Percentiles rank a stretch among this genome's conserved stretches.
Conservation (phyloP, 2,888 invertebrate species). For the Harmothoe impar region DNA sequence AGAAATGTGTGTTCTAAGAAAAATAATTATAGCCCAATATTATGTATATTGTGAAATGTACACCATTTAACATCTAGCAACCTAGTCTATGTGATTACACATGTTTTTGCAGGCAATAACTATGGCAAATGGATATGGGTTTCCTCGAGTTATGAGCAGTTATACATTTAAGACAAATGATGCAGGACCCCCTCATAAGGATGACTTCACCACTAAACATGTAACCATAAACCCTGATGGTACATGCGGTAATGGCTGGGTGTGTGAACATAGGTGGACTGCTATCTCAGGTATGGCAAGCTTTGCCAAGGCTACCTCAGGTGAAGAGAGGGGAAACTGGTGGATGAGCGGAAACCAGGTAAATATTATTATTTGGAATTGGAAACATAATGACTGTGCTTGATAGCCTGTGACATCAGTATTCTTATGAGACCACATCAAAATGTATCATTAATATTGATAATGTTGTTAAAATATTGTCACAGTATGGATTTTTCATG, state of each 20-base stretch:
- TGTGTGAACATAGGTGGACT: conserved; percentile 70
- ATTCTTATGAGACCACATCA: too few relatives aligned
- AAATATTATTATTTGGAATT: neutral
- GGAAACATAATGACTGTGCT: too few relatives aligned
- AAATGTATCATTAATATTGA: too few relatives aligned
- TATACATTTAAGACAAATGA: conserved; percentile 86
- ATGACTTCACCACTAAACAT: conserved; percentile 58
- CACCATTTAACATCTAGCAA: too few relatives aligned
- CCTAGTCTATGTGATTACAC: too few relatives aligned
- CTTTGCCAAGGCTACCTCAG: conserved; percentile 57
- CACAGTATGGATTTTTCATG: too few relatives aligned
- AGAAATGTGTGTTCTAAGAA: too few relatives aligned
- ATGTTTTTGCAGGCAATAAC: conserved; percentile 88
- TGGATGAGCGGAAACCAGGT: conserved; percentile 87
- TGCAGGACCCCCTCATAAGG: conserved; percentile 60
- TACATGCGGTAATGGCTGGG: conserved; percentile 84
- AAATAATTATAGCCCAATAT: too few relatives aligned
- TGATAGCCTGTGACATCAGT: too few relatives aligned
- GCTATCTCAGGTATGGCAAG: conserved; percentile 62
- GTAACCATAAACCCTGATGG: conserved; percentile 84
- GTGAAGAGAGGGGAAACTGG: conserved; percentile 86
- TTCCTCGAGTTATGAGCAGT: conserved; percentile 93
- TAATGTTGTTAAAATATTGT: too few relatives aligned
- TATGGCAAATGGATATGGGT: conserved; percentile 86
- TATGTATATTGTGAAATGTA: too few relatives aligned